Evolutionary conservation across 2,113 vertebrate genomes (phyloP), one percentile per base, ranked within the genome.

Genomic region (Spheniscus mendiculus): DNA sequence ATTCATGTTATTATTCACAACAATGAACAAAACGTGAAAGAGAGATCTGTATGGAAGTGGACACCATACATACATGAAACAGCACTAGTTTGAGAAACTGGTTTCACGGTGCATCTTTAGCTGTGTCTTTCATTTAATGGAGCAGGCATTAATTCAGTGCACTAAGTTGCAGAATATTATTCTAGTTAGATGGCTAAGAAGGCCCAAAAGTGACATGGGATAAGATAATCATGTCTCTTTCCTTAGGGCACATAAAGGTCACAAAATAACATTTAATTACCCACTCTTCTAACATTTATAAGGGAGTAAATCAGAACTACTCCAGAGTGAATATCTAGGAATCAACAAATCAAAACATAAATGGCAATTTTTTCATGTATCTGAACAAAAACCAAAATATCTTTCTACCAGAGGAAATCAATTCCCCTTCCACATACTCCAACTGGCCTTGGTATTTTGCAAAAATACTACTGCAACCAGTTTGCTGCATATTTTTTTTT

Each of bases 211-310:
- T 71, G 71, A 95, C 9, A 1, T 0, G 23, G 96, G 72, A 94
- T 44, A 92, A 95, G 77, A 96, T 52, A 93, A 96, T 93, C 38
- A 14, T n/a, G 45, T 83, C 82, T 90, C 58, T 90, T 83, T 96
- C 94, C 95, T 97, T 97, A 83, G 96, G 91, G 89, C 84, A 94
- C 90, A 88, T 90, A 96, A 97, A 97, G 91, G 94, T 97, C 95
- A 96, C 62, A 95, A 95, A 97, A 91, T 95, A 96, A 96, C 94
- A 96, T 94, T 93, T 96, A 96, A 95, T 96, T 95, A 95, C 66
- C 34, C 87, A 83, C 45, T 83, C 66, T 91, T 79, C 66, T 89
- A 95, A 91, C 89, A 89, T 96, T 97, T 96, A 67, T 79, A 90
- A 88, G 23, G 74, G 42, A 91, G 74, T 66, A 85, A 95, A 91